A percentile compares a stretch with the other conserved stretches of the same genome.
phyloP scores from a whole-genome alignment of 2,797 vertebrate species.

The Pipistrellus pipistrellus region DNA sequence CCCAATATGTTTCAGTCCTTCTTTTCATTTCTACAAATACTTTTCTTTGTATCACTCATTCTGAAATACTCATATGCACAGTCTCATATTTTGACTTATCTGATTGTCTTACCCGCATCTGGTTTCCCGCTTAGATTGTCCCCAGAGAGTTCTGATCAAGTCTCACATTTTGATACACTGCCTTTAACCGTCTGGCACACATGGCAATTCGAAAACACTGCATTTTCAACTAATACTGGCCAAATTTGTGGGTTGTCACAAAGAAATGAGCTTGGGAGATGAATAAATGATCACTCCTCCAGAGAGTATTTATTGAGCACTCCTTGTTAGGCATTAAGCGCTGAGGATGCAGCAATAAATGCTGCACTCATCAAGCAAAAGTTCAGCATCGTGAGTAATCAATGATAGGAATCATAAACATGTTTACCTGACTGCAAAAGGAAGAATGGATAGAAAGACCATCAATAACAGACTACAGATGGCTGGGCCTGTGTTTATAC shows the following conservation, averaged over 20 bases:
- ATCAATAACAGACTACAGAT: background rate
- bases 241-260: background rate
- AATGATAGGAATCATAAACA: background rate
- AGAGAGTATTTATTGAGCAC: background rate
- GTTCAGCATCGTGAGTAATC: background rate
- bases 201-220: background rate
- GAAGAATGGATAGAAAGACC: background rate
- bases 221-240: background rate
- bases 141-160: background rate
- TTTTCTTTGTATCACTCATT: constrained; percentile 10
- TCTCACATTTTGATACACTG: background rate
- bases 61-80: background rate
- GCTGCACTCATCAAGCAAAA: background rate
- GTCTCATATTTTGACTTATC: background rate
- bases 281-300: background rate
- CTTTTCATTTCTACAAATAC: background rate
- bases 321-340: background rate
- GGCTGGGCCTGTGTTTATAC: background rate
- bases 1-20: background rate
- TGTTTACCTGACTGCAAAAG: background rate
- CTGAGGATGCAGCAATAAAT: background rate
- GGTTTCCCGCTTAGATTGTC: background rate
- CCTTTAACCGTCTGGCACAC: background rate
- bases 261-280: background rate
- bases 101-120: background rate